Percentiles rank a stretch among this genome's conserved stretches.
Conservation (phyloP, 2,888 invertebrate species). For the Lasioglossum pauxillum region DNA sequence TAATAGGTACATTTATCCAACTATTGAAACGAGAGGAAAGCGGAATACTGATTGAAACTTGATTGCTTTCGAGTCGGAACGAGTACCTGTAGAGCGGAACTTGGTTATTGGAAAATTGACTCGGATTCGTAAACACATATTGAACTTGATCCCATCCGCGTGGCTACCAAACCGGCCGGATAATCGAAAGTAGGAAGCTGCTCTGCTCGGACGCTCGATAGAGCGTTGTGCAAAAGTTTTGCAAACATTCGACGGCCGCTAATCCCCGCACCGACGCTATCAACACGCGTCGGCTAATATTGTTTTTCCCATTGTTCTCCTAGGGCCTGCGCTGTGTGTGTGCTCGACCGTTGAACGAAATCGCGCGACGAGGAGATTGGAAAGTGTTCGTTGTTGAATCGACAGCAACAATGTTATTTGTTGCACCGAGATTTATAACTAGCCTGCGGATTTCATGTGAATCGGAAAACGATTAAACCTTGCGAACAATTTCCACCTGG, state of each 20-base stretch:
- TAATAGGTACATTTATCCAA: too few relatives aligned
- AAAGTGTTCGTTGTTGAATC: neutral
- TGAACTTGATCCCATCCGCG: neutral
- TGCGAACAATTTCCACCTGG: neutral
- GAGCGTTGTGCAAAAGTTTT: neutral
- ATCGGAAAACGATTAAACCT: neutral
- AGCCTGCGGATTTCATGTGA: neutral
- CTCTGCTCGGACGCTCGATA: neutral
- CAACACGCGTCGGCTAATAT: neutral
- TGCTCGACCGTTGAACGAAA: neutral
- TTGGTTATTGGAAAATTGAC: conserved; percentile 1
- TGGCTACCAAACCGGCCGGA: neutral
- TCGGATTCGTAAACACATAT: conserved; percentile 1
- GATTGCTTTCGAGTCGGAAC: neutral
- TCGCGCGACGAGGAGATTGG: neutral
- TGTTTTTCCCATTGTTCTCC: neutral
- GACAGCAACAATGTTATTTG: neutral
- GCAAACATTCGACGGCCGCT: neutral
- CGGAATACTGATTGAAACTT: conserved; percentile 1
- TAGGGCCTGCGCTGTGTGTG: neutral
- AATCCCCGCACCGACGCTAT: neutral
- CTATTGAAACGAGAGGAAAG: neutral
- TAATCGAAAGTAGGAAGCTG: neutral
- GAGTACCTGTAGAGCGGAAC: neutral
- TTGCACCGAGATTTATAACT: neutral